Conservation (phyloP, 2,113 vertebrate genomes). For the Synodontis membranacea region DNA sequence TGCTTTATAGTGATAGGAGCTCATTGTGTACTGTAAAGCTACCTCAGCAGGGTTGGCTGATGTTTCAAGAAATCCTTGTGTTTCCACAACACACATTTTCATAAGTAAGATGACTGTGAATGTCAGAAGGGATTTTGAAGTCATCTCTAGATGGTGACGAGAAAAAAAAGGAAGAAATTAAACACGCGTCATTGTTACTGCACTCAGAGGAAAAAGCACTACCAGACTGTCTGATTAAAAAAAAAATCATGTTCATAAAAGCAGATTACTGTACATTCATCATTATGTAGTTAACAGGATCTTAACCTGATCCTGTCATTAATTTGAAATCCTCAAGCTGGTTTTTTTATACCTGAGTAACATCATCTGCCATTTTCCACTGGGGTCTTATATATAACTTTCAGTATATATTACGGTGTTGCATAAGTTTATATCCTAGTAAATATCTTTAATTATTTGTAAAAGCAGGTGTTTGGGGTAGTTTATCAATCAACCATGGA, state of each 20-base stretch:
- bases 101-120: constrained; percentile 17
- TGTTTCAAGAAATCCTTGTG: constrained; percentile 11
- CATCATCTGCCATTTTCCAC: too few relatives aligned
- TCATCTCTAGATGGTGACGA: neutral
- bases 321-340: neutral
- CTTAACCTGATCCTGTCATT: neutral
- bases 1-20: neutral
- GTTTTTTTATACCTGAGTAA: neutral
- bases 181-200: neutral
- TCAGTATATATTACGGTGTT: neutral
- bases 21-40: constrained; percentile 13
- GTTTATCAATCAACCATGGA: too few relatives aligned
- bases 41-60: neutral
- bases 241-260: neutral
- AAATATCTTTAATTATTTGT: too few relatives aligned
- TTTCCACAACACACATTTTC: constrained; percentile 21
- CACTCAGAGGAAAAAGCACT: neutral
- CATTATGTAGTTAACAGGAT: neutral
- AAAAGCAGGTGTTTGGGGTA: too few relatives aligned
- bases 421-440: too few relatives aligned
- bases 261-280: neutral
- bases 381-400: neutral
- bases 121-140: neutral
- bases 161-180: neutral
- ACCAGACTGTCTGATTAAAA: neutral